Percentiles rank a stretch among this genome's conserved stretches.
Conservation (phyloP, 1,140 invertebrate genomes). For the Homarus americanus region DNA sequence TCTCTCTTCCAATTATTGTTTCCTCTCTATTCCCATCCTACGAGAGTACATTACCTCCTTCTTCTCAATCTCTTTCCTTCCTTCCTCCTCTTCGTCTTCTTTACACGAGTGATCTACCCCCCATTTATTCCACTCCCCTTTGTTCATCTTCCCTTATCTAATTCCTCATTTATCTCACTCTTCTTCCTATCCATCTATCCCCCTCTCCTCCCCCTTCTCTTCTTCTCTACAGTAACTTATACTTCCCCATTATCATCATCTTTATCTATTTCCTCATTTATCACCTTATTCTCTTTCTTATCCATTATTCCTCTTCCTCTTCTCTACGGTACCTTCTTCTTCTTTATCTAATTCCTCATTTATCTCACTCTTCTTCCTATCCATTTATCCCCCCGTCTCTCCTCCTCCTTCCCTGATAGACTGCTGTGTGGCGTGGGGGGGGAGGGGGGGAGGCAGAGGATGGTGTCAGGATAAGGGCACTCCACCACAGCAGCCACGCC, state of each 20-base stretch:
- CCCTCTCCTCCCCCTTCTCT: not conserved
- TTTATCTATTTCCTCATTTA: not conserved
- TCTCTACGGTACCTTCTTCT: not conserved
- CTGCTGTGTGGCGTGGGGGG: too few relatives aligned
- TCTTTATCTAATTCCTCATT: not conserved
- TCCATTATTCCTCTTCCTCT: not conserved
- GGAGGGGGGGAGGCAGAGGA: too few relatives aligned
- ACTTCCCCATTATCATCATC: not conserved
- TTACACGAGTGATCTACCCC: too few relatives aligned
- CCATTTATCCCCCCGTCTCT: not conserved
- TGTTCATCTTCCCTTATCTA: not conserved
- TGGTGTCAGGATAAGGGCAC: too few relatives aligned
- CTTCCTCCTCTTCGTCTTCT: not conserved
- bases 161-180: not conserved
- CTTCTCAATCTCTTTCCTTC: not conserved
- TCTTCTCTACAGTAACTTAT: not conserved
- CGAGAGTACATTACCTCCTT: not conserved
- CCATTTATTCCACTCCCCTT: not conserved
- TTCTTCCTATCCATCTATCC: not conserved
- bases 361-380: not conserved
- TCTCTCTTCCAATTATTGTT: not conserved
- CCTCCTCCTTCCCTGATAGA: too few relatives aligned
- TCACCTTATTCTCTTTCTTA: not conserved
- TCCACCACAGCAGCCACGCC: too few relatives aligned
- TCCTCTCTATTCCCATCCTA: not conserved